A percentile compares a stretch with the other conserved stretches of the same genome.
Evolutionary conservation across 2,113 vertebrate genomes (phyloP).

Genomic region (Struthio camelus): DNA sequence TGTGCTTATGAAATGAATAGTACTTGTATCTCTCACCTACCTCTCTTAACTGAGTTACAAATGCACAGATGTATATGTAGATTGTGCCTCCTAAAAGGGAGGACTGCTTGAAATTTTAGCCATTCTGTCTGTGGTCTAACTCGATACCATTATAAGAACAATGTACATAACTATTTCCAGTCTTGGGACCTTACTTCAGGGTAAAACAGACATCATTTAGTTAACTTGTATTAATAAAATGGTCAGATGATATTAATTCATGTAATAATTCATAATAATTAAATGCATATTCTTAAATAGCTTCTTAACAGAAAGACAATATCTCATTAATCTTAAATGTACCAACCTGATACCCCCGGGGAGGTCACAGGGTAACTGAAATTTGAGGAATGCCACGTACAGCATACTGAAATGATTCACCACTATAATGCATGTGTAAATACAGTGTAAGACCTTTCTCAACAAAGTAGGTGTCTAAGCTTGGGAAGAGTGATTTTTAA

Average conservation of each 20-base stretch:
- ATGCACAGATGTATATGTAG: neutral
- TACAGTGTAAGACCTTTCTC: neutral
- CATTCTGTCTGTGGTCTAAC: conserved; percentile 7
- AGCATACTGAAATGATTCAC: neutral
- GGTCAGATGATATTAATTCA: conserved; percentile 52
- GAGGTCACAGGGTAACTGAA: conserved; percentile 41
- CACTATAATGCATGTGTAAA: neutral
- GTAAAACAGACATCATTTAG: conserved; percentile 36
- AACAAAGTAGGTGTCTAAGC: neutral
- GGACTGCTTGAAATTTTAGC: neutral
- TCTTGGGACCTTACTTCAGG: neutral
- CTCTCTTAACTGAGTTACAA: neutral
- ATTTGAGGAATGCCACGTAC: conserved; percentile 6
- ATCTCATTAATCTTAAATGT: conserved; percentile 39
- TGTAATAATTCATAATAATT: conserved; percentile 69
- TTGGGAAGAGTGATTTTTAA: neutral
- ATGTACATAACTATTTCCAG: conserved; percentile 19
- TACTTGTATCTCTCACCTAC: neutral
- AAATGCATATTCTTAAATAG: conserved; percentile 62
- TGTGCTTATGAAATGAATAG: neutral
- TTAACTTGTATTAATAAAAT: conserved; percentile 25
- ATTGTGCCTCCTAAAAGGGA: neutral
- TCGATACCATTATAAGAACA: conserved; percentile 40
- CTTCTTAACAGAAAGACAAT: conserved; percentile 49
- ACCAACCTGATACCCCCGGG: conserved; percentile 45